A percentile compares a stretch with the other conserved stretches of the same genome.
phyloP scores from a whole-genome alignment of 2,113 vertebrate species.

The Lepisosteus oculatus region DNA sequence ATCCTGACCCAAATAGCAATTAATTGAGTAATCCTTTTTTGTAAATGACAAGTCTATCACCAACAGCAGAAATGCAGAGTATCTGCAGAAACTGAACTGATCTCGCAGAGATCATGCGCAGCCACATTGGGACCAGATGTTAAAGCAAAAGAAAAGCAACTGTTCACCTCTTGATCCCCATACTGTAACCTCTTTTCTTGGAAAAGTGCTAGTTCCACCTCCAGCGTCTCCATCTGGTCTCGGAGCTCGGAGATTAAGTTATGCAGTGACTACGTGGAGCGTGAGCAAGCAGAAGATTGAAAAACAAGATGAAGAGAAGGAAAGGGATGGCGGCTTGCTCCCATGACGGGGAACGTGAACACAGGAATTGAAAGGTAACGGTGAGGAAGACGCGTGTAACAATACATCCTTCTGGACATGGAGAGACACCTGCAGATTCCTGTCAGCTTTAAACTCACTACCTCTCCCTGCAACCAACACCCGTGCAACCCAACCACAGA shows the following conservation, averaged over 20 bases:
- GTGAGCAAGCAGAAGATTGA: slow-evolving; percentile 15
- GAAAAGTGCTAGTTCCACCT: slow-evolving; percentile 26
- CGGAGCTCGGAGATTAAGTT: slow-evolving; percentile 20
- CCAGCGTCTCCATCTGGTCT: not conserved
- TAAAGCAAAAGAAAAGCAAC: not conserved
- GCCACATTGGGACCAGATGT: slow-evolving; percentile 5
- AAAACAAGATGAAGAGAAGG: slow-evolving; percentile 9
- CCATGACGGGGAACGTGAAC: not conserved
- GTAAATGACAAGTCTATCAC: too few relatives aligned
- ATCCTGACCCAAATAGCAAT: too few relatives aligned
- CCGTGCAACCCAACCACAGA: too few relatives aligned
- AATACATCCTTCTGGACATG: too few relatives aligned
- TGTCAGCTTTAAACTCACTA: too few relatives aligned
- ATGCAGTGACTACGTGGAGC: slow-evolving; percentile 13
- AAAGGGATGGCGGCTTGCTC: not conserved
- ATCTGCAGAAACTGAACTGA: too few relatives aligned
- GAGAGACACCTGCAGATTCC: too few relatives aligned
- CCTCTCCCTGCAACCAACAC: too few relatives aligned
- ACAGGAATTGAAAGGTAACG: not conserved
- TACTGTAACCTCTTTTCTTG: slow-evolving; percentile 24
- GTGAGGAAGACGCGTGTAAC: not conserved
- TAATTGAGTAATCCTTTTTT: too few relatives aligned
- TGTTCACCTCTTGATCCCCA: slow-evolving; percentile 24
- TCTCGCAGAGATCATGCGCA: slow-evolving; percentile 9
- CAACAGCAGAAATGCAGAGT: too few relatives aligned